phyloP scores from a whole-genome alignment of 2,113 vertebrate species.

The Nothocercus julius region DNA sequence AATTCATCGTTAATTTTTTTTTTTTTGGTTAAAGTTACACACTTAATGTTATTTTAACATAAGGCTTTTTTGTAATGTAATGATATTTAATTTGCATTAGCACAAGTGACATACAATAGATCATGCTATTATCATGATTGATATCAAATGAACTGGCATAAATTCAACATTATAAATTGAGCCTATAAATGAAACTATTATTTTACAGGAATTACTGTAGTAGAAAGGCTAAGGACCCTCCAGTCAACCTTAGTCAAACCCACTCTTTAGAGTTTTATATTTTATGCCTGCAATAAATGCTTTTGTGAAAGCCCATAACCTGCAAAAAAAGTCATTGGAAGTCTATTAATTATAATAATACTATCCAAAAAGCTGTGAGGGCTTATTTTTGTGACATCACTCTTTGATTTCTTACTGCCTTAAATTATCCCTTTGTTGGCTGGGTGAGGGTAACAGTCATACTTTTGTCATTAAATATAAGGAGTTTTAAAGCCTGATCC shows the following conservation, averaged over 20 bases:
- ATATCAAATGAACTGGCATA: constrained; percentile 86
- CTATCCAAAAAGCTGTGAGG: constrained; percentile 83
- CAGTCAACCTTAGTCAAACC: constrained; percentile 82
- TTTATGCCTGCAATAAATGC: constrained; percentile 85
- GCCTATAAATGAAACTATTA: constrained; percentile 86
- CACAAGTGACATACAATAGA: constrained; percentile 85
- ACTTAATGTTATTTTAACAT: constrained; percentile 80
- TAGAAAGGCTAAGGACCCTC: constrained; percentile 83
- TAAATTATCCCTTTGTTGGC: constrained; percentile 88
- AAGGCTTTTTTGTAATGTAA: constrained; percentile 79
- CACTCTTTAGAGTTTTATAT: constrained; percentile 82
- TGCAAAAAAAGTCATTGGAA: constrained; percentile 81
- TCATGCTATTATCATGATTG: constrained; percentile 87
- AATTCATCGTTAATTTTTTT: constrained; percentile 53
- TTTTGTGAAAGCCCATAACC: constrained; percentile 83
- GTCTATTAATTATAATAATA: constrained; percentile 88
- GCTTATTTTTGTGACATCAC: constrained; percentile 87
- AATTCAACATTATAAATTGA: constrained; percentile 88
- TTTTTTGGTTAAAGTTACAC: constrained; percentile 56
- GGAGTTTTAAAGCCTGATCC: constrained; percentile 84
- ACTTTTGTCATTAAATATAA: constrained; percentile 89
- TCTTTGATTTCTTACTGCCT: constrained; percentile 86
- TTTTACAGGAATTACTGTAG: constrained; percentile 84
- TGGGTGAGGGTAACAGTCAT: constrained; percentile 83
- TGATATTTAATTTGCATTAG: constrained; percentile 83